Conservation (phyloP, 2,888 invertebrate species). For the Cheilosia pagana region DNA sequence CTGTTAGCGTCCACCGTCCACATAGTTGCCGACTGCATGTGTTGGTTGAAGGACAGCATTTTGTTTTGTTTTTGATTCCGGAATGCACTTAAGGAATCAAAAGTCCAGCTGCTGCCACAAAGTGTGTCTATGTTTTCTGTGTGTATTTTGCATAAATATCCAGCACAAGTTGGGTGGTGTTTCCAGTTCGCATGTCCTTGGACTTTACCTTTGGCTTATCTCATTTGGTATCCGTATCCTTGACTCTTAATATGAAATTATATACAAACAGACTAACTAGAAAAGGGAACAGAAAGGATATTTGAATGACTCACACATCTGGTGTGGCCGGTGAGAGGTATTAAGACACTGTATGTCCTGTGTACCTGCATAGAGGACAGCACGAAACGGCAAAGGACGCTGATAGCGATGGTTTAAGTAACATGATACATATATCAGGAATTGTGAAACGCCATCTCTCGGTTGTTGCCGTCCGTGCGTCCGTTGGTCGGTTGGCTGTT, state of each 20-base stretch:
- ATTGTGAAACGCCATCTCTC: conserved; percentile 64
- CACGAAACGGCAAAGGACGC: neutral
- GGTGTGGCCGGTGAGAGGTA: conserved; percentile 29
- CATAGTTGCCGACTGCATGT: conserved; percentile 3
- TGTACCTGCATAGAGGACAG: neutral
- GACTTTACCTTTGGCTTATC: conserved; percentile 64
- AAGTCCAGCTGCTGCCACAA: conserved; percentile 60
- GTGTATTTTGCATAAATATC: conserved; percentile 49
- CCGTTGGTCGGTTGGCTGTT: conserved; percentile 35
- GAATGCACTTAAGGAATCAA: conserved; percentile 71
- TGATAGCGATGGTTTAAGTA: conserved; percentile 15
- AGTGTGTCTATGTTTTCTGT: conserved; percentile 20
- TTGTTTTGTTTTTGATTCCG: conserved; percentile 51
- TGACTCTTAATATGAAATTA: conserved; percentile 58
- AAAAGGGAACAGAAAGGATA: conserved; percentile 49
- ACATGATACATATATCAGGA: conserved; percentile 65
- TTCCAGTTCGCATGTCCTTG: conserved; percentile 52
- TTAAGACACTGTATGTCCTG: neutral
- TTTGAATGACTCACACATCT: conserved; percentile 68
- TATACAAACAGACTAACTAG: conserved; percentile 43
- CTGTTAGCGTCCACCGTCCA: conserved; percentile 17
- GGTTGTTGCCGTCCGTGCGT: conserved; percentile 24
- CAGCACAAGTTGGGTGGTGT: conserved; percentile 26
- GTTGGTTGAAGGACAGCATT: conserved; percentile 18
- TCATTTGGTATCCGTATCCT: conserved; percentile 57